Base-by-base conservation (phyloP, 2,888 invertebrate genomes). In the Cryptosula pallasiana region DNA sequence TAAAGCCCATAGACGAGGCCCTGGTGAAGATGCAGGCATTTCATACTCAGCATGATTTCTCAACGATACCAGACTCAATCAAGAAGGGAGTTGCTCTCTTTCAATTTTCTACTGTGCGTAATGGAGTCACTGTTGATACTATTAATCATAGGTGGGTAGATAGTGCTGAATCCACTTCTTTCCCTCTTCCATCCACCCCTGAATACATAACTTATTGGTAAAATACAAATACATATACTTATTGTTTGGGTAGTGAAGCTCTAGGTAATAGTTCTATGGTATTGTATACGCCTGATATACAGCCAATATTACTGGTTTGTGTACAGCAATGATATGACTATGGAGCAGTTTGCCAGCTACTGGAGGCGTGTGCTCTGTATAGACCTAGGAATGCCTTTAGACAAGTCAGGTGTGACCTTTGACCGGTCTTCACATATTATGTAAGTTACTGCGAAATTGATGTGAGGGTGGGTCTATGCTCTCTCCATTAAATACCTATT, bases 11-110 rank as follows among this genome's bases (percentile, higher is more conserved):
- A 54, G 70, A 70, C 29, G 45, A 70, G 55, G 20, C 55, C 5
- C 55, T 70, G 45, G 70, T 54, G n/a, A 36, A 34, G 5, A 70
- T 70, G 35, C 70, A 70, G 45, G 16, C 36, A 20, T 70, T 70
- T 32, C 45, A 36, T 23, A 70, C 70, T 20, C n/a, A 70, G 32
- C 3, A 27, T n/a, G 70, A 36, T 13, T 70, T 36, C 70, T 70
- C 70, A 36, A 23, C 27, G 5, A 54, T 70, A 54, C 70, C 70
- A 54, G 70, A 70, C 9, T 63, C 63, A 16, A 63, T 63, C 29
- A 63, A 63, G 63, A 63, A 63, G 32, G 63, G 63, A 5, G 27
- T 32, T 2, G 63, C 63, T 32, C 34, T 63, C 5, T 63, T 63
- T n/a, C 32, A 63, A 27, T 63, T 27, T 34, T 13, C 9, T 3